Percentiles rank a stretch among this genome's conserved stretches.
Evolutionary conservation across 2,888 invertebrate genomes (phyloP).

Genomic region (Pedicia rivosa): DNA sequence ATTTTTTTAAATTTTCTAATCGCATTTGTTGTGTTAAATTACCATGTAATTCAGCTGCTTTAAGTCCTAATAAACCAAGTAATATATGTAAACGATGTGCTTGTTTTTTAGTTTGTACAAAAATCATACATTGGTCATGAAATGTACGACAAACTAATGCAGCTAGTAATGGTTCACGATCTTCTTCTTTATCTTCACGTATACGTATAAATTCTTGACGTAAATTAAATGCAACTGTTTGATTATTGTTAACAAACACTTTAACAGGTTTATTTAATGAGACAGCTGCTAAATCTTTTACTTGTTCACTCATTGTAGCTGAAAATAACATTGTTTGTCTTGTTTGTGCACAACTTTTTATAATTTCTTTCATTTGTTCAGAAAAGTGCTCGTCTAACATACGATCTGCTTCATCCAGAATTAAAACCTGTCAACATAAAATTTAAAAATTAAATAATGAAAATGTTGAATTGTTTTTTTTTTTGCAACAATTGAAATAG

Average conservation of each 20-base stretch:
- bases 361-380: conserved; percentile 97
- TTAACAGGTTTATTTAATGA: conserved; percentile 85
- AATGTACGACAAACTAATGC: conserved; percentile 79
- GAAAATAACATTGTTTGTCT: conserved; percentile 96
- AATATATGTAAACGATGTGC: conserved; percentile 89
- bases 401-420: conserved; percentile 53
- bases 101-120: conserved; percentile 92
- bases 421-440: conserved; percentile 27
- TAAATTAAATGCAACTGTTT: conserved; percentile 87
- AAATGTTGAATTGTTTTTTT: not conserved
- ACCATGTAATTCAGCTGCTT: conserved; percentile 82
- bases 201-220: conserved; percentile 93
- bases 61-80: conserved; percentile 75
- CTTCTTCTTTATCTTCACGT: conserved; percentile 73
- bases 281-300: conserved; percentile 84
- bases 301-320: conserved; percentile 98
- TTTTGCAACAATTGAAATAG: not conserved
- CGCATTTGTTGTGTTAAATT: conserved; percentile 92
- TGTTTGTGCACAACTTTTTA: conserved; percentile 76
- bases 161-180: conserved; percentile 78
- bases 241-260: conserved; percentile 91
- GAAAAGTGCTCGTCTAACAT: conserved; percentile 99
- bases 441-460: not conserved
- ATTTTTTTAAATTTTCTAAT: conserved; percentile 71
- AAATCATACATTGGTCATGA: conserved; percentile 80